Percentiles rank a stretch among this genome's conserved stretches.
phyloP scores from a whole-genome alignment of 2,113 vertebrate genomes.

The Lanius collurio region DNA sequence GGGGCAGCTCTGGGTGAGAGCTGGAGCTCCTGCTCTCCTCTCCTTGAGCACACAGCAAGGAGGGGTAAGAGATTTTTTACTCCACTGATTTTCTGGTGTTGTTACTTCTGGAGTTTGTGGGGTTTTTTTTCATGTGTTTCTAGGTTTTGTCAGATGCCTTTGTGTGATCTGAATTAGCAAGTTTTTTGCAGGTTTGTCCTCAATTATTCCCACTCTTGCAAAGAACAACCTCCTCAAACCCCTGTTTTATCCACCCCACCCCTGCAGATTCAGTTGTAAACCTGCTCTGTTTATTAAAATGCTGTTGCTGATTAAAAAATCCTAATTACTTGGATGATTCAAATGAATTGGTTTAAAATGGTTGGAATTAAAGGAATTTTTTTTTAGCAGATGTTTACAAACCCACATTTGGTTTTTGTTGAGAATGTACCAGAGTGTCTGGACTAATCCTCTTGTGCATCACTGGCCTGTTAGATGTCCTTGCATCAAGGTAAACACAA shows the following conservation, averaged over 20 bases:
- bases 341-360: neutral
- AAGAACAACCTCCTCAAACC: fast-evolving
- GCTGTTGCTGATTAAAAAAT: neutral
- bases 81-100: fast-evolving
- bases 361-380: neutral
- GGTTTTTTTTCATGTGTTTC: fast-evolving
- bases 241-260: neutral
- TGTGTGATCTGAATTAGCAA: fast-evolving
- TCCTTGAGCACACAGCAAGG: fast-evolving
- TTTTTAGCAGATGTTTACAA: neutral
- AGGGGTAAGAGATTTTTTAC: neutral
- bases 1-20: neutral
- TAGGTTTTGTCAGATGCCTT: neutral
- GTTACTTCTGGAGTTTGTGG: neutral
- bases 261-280: neutral
- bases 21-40: fast-evolving
- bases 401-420: fast-evolving
- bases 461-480: fast-evolving
- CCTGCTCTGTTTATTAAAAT: neutral
- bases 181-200: neutral
- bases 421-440: neutral
- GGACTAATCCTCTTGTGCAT: fast-evolving
- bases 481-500: neutral
- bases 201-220: fast-evolving
- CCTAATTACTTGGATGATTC: neutral